A percentile compares a stretch with the other conserved stretches of the same genome.
phyloP scores from a whole-genome alignment of 2,797 vertebrate genomes.

The Melanotaenia boesemani region DNA sequence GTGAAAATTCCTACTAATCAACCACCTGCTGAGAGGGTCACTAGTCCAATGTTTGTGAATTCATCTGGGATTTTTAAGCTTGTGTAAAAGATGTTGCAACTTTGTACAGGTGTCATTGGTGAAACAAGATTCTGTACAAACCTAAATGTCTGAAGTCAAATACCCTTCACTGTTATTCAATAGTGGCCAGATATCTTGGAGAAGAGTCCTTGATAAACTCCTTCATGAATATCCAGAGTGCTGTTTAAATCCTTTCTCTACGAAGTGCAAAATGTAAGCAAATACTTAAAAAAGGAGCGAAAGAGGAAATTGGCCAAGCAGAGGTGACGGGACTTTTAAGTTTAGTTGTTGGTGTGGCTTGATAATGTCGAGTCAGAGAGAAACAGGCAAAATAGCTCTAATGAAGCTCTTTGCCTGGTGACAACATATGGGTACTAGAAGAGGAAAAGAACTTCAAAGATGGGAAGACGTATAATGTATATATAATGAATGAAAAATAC shows the following conservation, averaged over 20 bases:
- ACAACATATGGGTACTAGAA: slow-evolving; percentile 44
- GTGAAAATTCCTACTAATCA: slow-evolving; percentile 26
- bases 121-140: slow-evolving; percentile 5
- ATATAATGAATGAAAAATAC: too few species aligned
- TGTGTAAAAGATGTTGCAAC: slow-evolving; percentile 6
- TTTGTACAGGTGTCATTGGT: slow-evolving; percentile 1
- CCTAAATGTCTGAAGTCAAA: not conserved
- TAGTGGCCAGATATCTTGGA: not conserved
- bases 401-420: slow-evolving; percentile 58
- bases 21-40: slow-evolving; percentile 19
- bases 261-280: slow-evolving; percentile 42
- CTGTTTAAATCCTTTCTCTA: slow-evolving; percentile 19
- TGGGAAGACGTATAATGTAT: slow-evolving; percentile 19
- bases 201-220: not conserved
- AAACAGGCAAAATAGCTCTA: slow-evolving; percentile 27
- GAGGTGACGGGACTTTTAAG: slow-evolving; percentile 48
- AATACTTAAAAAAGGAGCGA: slow-evolving; percentile 41
- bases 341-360: slow-evolving; percentile 54
- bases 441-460: slow-evolving; percentile 32
- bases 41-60: not conserved
- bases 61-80: not conserved
- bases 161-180: not conserved
- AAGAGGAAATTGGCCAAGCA: slow-evolving; percentile 33
- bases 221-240: not conserved
- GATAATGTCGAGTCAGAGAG: slow-evolving; percentile 59